A percentile compares a stretch with the other conserved stretches of the same genome.
Conservation (phyloP, 2,888 invertebrate genomes). For the Hirtodrosophila trivittata region DNA sequence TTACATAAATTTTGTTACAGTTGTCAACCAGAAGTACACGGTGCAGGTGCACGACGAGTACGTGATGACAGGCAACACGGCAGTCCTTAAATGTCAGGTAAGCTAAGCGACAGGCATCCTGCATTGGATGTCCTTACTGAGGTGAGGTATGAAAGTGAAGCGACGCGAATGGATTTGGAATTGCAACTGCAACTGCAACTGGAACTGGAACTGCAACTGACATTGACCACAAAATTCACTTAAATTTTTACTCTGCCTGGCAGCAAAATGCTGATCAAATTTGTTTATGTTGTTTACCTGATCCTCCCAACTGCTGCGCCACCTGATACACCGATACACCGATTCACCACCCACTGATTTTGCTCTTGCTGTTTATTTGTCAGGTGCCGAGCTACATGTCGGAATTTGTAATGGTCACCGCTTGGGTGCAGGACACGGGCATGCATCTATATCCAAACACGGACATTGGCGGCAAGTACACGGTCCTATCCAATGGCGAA, state of each 20-base stretch:
- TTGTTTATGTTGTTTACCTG: conserved; percentile 31
- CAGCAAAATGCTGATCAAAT: conserved; percentile 47
- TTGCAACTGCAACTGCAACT: no score
- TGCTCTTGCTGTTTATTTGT: no score
- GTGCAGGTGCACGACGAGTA: conserved; percentile 96
- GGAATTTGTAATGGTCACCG: conserved; percentile 93
- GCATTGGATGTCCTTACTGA: no score
- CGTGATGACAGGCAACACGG: conserved; percentile 95
- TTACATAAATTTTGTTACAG: conserved; percentile 84
- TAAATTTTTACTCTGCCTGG: conserved; percentile 39
- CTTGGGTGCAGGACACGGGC: conserved; percentile 94
- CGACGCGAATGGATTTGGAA: no score
- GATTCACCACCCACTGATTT: conserved; percentile 2
- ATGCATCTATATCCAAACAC: conserved; percentile 91
- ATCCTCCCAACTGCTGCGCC: background rate
- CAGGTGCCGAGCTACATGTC: conserved; percentile 93
- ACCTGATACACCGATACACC: no score
- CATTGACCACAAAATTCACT: conserved; percentile 52
- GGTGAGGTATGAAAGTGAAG: conserved; percentile 2
- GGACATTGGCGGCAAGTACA: conserved; percentile 90
- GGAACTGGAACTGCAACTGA: background rate
- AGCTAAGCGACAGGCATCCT: no score
- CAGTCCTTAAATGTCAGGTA: conserved; percentile 92
- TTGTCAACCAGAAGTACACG: conserved; percentile 93
- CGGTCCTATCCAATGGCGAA: conserved; percentile 91